Evolutionary conservation across 2,113 vertebrate species (phyloP).

Genomic region (Myrmecobius fasciatus): DNA sequence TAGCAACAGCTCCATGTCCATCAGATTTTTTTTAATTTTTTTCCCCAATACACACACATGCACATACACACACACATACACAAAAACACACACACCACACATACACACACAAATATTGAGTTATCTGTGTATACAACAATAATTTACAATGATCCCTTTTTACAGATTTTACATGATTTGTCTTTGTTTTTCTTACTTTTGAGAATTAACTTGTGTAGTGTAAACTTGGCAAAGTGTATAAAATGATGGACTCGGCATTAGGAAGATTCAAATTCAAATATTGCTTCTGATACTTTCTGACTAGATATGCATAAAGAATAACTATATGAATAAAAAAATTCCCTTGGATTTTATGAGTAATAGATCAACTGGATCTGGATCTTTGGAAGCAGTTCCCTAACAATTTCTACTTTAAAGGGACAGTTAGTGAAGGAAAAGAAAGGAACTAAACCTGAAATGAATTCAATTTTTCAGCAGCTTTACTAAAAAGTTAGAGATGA

Average conservation of each 20-base stretch:
- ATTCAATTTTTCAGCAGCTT: not conserved
- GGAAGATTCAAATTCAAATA: too few species aligned
- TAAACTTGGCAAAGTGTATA: not conserved
- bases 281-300: not conserved
- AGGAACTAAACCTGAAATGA: not conserved
- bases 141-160: too few species aligned
- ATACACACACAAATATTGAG: too few species aligned
- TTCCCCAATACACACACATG: too few species aligned
- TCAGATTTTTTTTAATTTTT: too few species aligned
- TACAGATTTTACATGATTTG: not conserved
- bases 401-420: conserved; percentile 14
- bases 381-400: not conserved
- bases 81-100: too few species aligned
- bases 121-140: too few species aligned
- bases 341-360: too few species aligned
- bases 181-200: not conserved
- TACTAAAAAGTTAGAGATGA: not conserved
- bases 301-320: not conserved
- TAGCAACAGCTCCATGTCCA: too few species aligned
- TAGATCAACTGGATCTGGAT: not conserved
- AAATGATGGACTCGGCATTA: too few species aligned
- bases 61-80: too few species aligned
- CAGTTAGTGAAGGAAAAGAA: conserved; percentile 14
- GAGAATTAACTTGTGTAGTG: not conserved
- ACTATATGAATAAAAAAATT: not conserved